A percentile compares a stretch with the other conserved stretches of the same genome.
Evolutionary conservation across 1,140 invertebrate species (phyloP).

Genomic region (Charaxes varanes): DNA sequence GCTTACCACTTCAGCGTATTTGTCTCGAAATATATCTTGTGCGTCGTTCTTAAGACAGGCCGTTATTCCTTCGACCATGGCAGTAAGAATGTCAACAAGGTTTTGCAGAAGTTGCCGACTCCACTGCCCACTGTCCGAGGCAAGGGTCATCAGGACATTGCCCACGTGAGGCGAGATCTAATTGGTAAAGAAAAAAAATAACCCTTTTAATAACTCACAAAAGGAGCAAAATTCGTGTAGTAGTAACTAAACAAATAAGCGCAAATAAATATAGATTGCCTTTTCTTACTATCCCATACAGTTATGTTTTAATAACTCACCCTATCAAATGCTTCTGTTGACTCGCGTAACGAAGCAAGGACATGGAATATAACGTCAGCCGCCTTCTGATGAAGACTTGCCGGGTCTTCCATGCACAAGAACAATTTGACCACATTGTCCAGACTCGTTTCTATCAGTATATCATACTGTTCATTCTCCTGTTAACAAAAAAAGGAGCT

Average conservation of each 20-base stretch:
- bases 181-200: not conserved
- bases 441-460: constrained; percentile 47
- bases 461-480: constrained; percentile 50
- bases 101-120: constrained; percentile 50
- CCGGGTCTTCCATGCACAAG: constrained; percentile 29
- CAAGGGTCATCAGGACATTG: constrained; percentile 38
- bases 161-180: constrained; percentile 37
- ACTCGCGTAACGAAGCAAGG: constrained; percentile 43
- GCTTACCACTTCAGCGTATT: constrained; percentile 50
- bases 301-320: no score
- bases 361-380: constrained; percentile 52
- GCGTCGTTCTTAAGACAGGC: constrained; percentile 28
- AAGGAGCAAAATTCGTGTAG: no score
- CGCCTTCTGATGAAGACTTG: constrained; percentile 28
- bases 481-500: constrained; percentile 18
- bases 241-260: no score
- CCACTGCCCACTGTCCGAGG: constrained; percentile 48
- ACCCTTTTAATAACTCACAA: no score
- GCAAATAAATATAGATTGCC: no score
- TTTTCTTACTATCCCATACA: no score
- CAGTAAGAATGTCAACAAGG: constrained; percentile 47
- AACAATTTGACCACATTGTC: constrained; percentile 45
- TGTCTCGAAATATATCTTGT: constrained; percentile 34
- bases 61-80: constrained; percentile 33
- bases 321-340: constrained; percentile 41